Percentiles rank a stretch among this genome's conserved stretches.
Conservation (phyloP, 2,113 vertebrate genomes). For the Pseudonaja textilis region DNA sequence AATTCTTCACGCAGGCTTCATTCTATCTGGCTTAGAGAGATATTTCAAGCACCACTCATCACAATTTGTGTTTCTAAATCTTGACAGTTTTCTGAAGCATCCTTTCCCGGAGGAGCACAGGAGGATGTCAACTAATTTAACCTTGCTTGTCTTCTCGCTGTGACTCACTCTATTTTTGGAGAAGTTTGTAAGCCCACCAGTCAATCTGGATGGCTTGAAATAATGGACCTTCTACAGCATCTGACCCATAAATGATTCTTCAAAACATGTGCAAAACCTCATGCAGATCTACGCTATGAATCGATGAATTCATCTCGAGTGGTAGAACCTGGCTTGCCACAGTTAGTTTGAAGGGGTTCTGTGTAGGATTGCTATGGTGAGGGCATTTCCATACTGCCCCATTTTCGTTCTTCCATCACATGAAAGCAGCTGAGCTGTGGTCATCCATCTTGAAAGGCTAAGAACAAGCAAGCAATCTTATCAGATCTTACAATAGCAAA, state of each 20-base stretch:
- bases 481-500: neutral
- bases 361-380: neutral
- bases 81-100: constrained; percentile 32
- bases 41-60: constrained; percentile 22
- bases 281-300: neutral
- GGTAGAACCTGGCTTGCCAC: neutral
- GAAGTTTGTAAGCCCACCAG: neutral
- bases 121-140: constrained; percentile 26
- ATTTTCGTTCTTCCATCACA: neutral
- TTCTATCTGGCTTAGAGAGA: constrained; percentile 28
- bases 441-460: neutral
- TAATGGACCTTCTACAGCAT: neutral
- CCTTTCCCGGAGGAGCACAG: neutral
- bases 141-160: constrained; percentile 6
- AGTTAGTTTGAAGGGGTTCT: neutral
- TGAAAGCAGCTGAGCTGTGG: neutral
- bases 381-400: neutral
- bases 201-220: neutral
- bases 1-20: constrained; percentile 15
- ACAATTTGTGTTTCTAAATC: constrained; percentile 33
- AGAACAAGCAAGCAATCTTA: neutral
- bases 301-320: neutral
- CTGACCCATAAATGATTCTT: neutral
- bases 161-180: constrained; percentile 11
- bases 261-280: neutral